Base-by-base conservation (phyloP, 2,797 vertebrate species). In the Sardinella longiceps region DNA sequence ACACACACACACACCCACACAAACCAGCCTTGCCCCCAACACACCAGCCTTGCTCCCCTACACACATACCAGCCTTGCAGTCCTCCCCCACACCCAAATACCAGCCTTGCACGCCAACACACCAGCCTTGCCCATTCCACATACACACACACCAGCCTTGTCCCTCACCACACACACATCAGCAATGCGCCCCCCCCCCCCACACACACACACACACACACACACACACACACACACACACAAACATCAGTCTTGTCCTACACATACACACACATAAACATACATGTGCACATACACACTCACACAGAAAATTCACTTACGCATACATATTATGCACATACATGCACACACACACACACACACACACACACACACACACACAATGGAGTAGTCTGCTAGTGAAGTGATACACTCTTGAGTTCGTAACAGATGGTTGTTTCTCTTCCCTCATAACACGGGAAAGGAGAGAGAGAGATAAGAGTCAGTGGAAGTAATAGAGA, bases 361-460 rank as follows among this genome's bases (percentile, higher is more conserved):
- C 33, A 39, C 15, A 74, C 30, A 39, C 66, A 74, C 66, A 74
- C 66, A 74, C 15, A 37, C 5, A 37, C 66, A 74, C 30, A 37
- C 66, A 18, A 74, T 18, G 2, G 20, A 37, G 18, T n/a, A 20
- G 33, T 12, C 66, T 18, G 33, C 37, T 1, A 18, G 66, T 74
- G 66, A 74, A 20, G 66, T 74, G 25, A 63, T 39, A 20, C 14
- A 74, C 30, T 37, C 3, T 74, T 74, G 6, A 5, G 66, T 74
- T 74, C 53, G 20, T 74, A 74, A 74, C 66, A 74, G 66, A 37
- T 74, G 66, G 5, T 74, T 74, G 66, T 74, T 20, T 63, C 37
- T 74, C 63, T 33, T 70, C n/a, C 14, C 30, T 74, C 3, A 74
- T 20, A 74, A 37, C 66, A 74, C 66, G 4, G 66, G 66, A 37